A percentile compares a stretch with the other conserved stretches of the same genome.
These are phyloP conservation scores for Ormyrus rosae DNA, from an alignment of 2,888 invertebrate genomes.

Conservation along the genomic window DNA sequence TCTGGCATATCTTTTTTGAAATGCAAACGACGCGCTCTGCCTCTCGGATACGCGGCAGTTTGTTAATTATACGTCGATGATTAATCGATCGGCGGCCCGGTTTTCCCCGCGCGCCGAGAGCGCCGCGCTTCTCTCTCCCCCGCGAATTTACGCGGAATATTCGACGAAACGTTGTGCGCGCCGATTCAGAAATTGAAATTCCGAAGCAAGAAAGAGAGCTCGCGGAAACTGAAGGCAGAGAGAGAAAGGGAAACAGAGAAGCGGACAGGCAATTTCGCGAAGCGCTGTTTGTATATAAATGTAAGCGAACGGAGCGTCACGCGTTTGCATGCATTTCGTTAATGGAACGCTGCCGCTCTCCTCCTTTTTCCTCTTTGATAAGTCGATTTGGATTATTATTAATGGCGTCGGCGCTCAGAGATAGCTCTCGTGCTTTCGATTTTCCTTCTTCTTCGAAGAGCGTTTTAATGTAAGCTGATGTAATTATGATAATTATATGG, in stretches of 20 bases:
- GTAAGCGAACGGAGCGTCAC: too few relatives aligned
- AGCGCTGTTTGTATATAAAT: too few relatives aligned
- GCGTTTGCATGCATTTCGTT: background rate
- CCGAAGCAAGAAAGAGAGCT: background rate
- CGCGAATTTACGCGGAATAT: conserved; percentile 22
- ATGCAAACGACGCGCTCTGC: conserved; percentile 34
- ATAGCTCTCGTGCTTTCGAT: too few relatives aligned
- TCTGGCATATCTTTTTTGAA: conserved; percentile 42
- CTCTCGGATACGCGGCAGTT: conserved; percentile 1
- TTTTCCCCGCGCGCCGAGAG: background rate
- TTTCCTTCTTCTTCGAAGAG: too few relatives aligned
- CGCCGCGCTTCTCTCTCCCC: background rate
- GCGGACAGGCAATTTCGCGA: too few relatives aligned
- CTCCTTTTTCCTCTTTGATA: background rate
- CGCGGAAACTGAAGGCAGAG: too few relatives aligned
- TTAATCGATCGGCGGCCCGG: conserved; percentile 15
- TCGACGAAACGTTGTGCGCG: background rate
- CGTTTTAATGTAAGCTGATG: too few relatives aligned
- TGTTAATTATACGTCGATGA: conserved; percentile 41
- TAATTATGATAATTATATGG: too few relatives aligned
- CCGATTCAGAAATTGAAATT: conserved; percentile 30
- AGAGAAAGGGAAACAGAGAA: too few relatives aligned
- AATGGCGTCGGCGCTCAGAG: too few relatives aligned
- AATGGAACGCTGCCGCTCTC: background rate
- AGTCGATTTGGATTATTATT: too few relatives aligned